Conservation (phyloP, 2,888 invertebrate species). For the Microplitis manilae region DNA sequence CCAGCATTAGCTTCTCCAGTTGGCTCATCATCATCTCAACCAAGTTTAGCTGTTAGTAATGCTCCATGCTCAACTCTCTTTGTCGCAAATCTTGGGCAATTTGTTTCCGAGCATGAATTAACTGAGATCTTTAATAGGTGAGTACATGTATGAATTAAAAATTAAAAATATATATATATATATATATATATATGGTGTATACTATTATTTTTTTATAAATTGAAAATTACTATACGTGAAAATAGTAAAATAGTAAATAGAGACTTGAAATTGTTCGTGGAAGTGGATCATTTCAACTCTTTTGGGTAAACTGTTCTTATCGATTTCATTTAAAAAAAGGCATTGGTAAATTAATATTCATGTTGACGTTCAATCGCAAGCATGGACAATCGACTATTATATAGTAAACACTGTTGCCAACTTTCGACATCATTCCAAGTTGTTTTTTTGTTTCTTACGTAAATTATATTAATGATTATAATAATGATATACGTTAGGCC, state of each 20-base stretch:
- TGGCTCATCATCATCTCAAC: slow-evolving; percentile 82
- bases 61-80: slow-evolving; percentile 98
- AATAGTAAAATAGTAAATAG: no score
- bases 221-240: no score
- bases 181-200: no score
- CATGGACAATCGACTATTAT: not conserved
- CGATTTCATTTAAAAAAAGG: slow-evolving; percentile 39
- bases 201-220: no score
- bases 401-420: not conserved
- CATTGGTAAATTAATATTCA: slow-evolving; percentile 35
- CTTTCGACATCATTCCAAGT: not conserved
- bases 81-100: slow-evolving; percentile 98
- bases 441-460: not conserved
- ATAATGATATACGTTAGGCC: not conserved
- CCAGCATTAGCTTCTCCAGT: slow-evolving; percentile 94
- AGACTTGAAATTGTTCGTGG: slow-evolving; percentile 29
- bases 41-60: slow-evolving; percentile 81
- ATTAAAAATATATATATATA: no score
- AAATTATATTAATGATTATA: not conserved
- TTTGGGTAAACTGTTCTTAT: slow-evolving; percentile 23
- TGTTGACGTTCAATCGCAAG: slow-evolving; percentile 31
- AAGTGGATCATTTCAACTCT: slow-evolving; percentile 28
- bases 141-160: slow-evolving; percentile 58
- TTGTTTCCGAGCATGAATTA: slow-evolving; percentile 97
- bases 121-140: slow-evolving; percentile 99